These are phyloP conservation scores for Cheilosia urbana DNA, from an alignment of 2,888 invertebrate species.

Conservation along the genomic window DNA sequence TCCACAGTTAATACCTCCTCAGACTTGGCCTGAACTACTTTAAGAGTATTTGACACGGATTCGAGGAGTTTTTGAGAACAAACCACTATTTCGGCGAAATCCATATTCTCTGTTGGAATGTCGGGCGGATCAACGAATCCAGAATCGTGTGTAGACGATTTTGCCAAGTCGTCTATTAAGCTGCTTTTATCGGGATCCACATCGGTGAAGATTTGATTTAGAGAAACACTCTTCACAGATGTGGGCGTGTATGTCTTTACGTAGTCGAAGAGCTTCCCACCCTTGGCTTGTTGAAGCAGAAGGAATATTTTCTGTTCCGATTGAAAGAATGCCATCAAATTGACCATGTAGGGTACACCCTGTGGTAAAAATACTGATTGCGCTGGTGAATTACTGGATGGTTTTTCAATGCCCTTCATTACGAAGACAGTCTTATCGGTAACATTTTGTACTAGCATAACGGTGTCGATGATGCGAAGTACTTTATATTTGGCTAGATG, in stretches of 20 bases:
- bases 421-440: slow-evolving; percentile 81
- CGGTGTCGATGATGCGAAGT: slow-evolving; percentile 80
- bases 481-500: slow-evolving; percentile 83
- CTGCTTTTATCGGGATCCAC: slow-evolving; percentile 60
- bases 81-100: slow-evolving; percentile 80
- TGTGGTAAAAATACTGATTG: slow-evolving; percentile 83
- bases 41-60: slow-evolving; percentile 82
- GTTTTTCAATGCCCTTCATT: slow-evolving; percentile 83
- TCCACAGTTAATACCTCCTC: slow-evolving; percentile 31
- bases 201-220: slow-evolving; percentile 80
- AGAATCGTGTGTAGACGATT: slow-evolving; percentile 62
- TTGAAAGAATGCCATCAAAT: slow-evolving; percentile 82
- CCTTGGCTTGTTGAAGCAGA: slow-evolving; percentile 81
- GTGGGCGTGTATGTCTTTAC: slow-evolving; percentile 79
- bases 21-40: slow-evolving; percentile 71
- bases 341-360: slow-evolving; percentile 83
- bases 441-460: slow-evolving; percentile 83
- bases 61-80: slow-evolving; percentile 82
- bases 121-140: slow-evolving; percentile 68
- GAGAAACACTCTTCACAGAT: slow-evolving; percentile 59
- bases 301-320: slow-evolving; percentile 83
- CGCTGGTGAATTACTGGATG: slow-evolving; percentile 81
- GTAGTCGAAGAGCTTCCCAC: slow-evolving; percentile 82
- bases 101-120: slow-evolving; percentile 78
- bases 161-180: slow-evolving; percentile 32